Conservation (phyloP, 2,113 vertebrate species). For the Melanostigma gelatinosum region DNA sequence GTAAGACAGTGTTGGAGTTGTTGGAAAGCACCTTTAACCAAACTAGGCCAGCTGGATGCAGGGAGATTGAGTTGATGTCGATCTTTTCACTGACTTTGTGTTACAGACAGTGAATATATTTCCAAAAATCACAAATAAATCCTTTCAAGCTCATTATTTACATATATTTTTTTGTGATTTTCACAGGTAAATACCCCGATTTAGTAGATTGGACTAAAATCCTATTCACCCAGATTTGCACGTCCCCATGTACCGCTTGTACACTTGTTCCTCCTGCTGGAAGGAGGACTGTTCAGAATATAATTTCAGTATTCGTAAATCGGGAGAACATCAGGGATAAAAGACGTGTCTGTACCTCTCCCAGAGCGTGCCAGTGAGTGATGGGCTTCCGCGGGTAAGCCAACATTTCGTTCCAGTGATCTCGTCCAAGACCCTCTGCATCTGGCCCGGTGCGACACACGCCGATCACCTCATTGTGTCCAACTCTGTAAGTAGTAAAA, state of each 20-base stretch:
- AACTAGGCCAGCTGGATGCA: not conserved
- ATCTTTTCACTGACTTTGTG: not conserved
- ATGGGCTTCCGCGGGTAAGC: constrained; percentile 97
- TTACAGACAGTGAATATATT: not conserved
- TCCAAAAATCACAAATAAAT: not conserved
- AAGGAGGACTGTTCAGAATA: not conserved
- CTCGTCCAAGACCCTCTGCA: constrained; percentile 93
- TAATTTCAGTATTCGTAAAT: not conserved
- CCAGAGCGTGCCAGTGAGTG: constrained; percentile 95
- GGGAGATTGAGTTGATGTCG: not conserved
- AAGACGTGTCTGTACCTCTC: constrained; percentile 87
- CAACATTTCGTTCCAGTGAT: constrained; percentile 99
- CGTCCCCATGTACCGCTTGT: not conserved
- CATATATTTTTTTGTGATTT: not conserved
- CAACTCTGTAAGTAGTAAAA: constrained; percentile 85
- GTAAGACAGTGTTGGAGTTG: constrained; percentile 5
- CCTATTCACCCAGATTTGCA: not conserved
- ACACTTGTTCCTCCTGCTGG: not conserved
- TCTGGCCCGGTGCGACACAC: constrained; percentile 93
- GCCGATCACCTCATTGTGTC: constrained; percentile 98
- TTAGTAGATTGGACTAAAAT: not conserved
- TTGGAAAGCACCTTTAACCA: constrained; percentile 5
- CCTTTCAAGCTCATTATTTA: not conserved
- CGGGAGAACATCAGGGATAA: not conserved
- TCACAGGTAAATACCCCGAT: not conserved